Conservation (phyloP, 2,888 invertebrate genomes). For the Drosophila infuscata region DNA sequence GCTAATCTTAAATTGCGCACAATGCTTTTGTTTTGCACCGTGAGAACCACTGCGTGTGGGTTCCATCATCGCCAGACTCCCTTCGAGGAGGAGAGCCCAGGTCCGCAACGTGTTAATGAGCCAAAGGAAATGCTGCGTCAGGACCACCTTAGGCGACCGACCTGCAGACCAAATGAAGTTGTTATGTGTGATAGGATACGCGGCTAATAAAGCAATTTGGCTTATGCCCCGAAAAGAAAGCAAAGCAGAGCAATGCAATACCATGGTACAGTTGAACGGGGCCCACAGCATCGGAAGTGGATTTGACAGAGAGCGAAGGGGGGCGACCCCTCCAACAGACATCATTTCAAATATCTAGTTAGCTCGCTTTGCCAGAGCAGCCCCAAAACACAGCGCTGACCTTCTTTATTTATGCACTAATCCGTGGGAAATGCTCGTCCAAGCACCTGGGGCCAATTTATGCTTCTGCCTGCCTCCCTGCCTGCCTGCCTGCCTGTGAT, state of each 20-base stretch:
- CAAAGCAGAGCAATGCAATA: neutral
- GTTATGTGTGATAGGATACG: constrained; percentile 42
- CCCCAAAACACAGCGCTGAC: constrained; percentile 58
- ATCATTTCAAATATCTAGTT: constrained; percentile 70
- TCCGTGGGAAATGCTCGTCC: constrained; percentile 73
- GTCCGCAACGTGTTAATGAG: constrained; percentile 76
- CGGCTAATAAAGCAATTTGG: constrained; percentile 70
- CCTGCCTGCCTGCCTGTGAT: constrained; percentile 2
- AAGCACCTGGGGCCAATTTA: constrained; percentile 79
- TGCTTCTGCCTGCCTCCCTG: constrained; percentile 37
- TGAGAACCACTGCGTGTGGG: constrained; percentile 83
- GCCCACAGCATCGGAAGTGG: constrained; percentile 28
- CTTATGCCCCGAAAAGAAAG: constrained; percentile 27
- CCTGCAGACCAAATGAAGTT: constrained; percentile 58
- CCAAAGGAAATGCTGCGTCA: constrained; percentile 74
- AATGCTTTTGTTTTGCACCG: constrained; percentile 65
- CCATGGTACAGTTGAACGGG: constrained; percentile 18
- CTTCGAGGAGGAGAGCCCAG: neutral
- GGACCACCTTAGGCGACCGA: constrained; percentile 65
- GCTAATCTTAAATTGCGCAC: constrained; percentile 77
- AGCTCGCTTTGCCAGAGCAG: constrained; percentile 38
- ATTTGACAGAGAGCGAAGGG: constrained; percentile 1
- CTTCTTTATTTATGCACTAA: constrained; percentile 80
- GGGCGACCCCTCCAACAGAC: constrained; percentile 44
- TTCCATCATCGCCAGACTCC: constrained; percentile 52